These are phyloP conservation scores for Lepus europaeus DNA, from an alignment of 2,113 vertebrate genomes.

Conservation along the genomic window DNA sequence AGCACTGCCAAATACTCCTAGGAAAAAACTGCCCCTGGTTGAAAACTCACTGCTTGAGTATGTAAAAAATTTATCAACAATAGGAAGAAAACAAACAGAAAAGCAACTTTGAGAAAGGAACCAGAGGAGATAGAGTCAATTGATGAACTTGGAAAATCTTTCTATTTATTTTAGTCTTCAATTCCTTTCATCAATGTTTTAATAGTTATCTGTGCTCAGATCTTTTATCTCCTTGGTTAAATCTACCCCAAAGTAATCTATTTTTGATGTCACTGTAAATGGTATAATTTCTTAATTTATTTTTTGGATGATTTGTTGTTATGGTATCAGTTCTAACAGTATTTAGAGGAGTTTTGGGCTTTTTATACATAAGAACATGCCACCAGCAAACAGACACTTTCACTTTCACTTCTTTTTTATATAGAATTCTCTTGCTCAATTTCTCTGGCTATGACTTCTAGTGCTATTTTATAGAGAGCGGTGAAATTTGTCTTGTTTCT, in stretches of 20 bases:
- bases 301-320: neutral
- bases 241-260: neutral
- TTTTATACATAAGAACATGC: neutral
- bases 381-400: neutral
- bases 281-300: neutral
- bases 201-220: neutral
- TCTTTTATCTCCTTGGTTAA: neutral
- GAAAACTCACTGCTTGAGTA: slow-evolving; percentile 26
- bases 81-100: neutral
- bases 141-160: neutral
- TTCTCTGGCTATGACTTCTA: neutral
- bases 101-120: neutral
- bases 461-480: neutral
- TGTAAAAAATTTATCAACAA: neutral
- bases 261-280: neutral
- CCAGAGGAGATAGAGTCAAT: neutral
- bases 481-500: neutral
- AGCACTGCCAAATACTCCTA: neutral
- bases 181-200: neutral
- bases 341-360: neutral
- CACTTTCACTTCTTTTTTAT: neutral
- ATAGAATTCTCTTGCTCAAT: neutral
- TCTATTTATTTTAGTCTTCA: neutral
- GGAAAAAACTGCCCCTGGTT: neutral
- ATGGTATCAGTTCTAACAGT: neutral